Conservation (phyloP, 2,797 vertebrate species). For the Macropodus opercularis region DNA sequence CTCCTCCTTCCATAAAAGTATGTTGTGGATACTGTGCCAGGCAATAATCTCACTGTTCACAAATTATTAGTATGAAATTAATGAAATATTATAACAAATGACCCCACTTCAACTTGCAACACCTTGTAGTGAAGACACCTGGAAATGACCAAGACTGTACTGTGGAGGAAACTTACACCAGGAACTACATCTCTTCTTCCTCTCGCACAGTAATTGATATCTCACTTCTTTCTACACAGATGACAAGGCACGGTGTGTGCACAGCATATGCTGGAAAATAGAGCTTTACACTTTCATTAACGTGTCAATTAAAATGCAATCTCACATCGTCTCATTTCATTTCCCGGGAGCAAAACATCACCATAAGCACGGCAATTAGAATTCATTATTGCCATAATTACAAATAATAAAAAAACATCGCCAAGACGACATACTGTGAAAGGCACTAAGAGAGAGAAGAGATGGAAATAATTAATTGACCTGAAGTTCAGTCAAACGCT, state of each 20-base stretch:
- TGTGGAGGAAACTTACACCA: slow-evolving; percentile 10
- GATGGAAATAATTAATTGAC: not conserved
- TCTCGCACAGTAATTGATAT: slow-evolving; percentile 56
- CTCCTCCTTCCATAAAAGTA: slow-evolving; percentile 1
- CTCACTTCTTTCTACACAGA: slow-evolving; percentile 40
- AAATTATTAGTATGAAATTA: slow-evolving; percentile 21
- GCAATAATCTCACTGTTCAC: slow-evolving; percentile 18
- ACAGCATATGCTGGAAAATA: slow-evolving; percentile 42
- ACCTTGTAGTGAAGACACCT: not conserved
- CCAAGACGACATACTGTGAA: not conserved
- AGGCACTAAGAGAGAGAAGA: not conserved
- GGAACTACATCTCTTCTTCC: slow-evolving; percentile 22
- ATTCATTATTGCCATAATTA: slow-evolving; percentile 31
- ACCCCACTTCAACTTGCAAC: not conserved
- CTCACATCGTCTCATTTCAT: slow-evolving; percentile 45
- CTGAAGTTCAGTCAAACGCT: slow-evolving; percentile 38
- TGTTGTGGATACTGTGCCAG: slow-evolving; percentile 11
- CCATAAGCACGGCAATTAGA: slow-evolving; percentile 22
- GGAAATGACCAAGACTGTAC: slow-evolving; percentile 15
- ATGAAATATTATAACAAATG: slow-evolving; percentile 16
- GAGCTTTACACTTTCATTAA: slow-evolving; percentile 54
- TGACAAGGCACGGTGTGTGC: slow-evolving; percentile 35
- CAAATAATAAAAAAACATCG: slow-evolving; percentile 15
- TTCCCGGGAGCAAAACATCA: slow-evolving; percentile 42
- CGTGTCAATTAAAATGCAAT: slow-evolving; percentile 63